Percentiles rank a stretch among this genome's conserved stretches.
These are phyloP conservation scores for Macroglossus sobrinus DNA, from an alignment of 2,113 vertebrate genomes.

Conservation along the genomic window DNA sequence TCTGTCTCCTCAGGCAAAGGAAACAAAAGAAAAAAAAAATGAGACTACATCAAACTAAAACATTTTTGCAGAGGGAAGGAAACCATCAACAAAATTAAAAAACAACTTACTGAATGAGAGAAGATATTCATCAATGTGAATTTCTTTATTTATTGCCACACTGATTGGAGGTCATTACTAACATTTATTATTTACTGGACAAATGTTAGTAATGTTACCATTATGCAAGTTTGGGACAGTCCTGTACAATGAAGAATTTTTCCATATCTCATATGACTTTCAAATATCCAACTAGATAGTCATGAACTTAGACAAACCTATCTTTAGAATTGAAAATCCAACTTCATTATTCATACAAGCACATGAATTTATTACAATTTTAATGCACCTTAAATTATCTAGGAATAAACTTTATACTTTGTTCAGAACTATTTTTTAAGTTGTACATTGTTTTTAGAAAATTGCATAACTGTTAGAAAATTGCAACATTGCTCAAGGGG, in stretches of 20 bases:
- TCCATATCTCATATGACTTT: not conserved
- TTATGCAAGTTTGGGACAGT: not conserved
- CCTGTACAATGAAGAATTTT: not conserved
- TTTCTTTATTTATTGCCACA: not conserved
- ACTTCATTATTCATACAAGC: not conserved
- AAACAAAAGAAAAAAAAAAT: too few species aligned
- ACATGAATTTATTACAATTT: not conserved
- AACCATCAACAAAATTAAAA: too few species aligned
- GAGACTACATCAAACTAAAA: too few species aligned
- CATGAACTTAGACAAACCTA: not conserved
- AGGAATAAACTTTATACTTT: not conserved
- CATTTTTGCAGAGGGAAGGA: too few species aligned
- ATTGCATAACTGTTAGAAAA: not conserved
- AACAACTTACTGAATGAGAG: too few species aligned
- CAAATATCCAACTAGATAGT: not conserved
- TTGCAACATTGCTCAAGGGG: not conserved
- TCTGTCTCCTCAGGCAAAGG: too few species aligned
- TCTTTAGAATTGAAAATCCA: not conserved
- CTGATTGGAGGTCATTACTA: not conserved
- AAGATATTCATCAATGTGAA: too few species aligned
- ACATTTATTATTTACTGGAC: not conserved
- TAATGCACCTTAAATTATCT: not conserved
- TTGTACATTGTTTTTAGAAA: not conserved
- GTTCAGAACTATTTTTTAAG: not conserved
- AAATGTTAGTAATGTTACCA: not conserved